Conservation (phyloP, 2,888 invertebrate species). For the Toxonevra muliebris region DNA sequence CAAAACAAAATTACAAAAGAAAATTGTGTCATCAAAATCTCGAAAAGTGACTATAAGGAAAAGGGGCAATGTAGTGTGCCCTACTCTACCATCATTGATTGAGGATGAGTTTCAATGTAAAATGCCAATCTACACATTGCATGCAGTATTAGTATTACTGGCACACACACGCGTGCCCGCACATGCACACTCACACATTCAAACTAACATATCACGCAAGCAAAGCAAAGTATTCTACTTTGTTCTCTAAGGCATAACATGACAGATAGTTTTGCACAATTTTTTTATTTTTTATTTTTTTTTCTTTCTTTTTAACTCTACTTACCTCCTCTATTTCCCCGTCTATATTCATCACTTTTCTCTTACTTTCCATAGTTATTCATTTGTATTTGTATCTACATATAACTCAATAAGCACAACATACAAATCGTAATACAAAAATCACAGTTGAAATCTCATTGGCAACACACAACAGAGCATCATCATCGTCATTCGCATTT, state of each 20-base stretch:
- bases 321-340: too few species aligned
- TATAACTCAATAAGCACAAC: neutral
- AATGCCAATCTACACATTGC: neutral
- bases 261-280: too few species aligned
- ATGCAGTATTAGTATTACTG: neutral
- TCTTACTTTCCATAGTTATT: too few species aligned
- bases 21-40: neutral
- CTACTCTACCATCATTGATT: neutral
- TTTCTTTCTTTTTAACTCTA: too few species aligned
- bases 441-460: conserved; percentile 7
- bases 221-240: too few species aligned
- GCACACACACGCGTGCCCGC: neutral
- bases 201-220: neutral
- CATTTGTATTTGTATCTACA: too few species aligned
- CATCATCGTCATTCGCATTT: too few species aligned
- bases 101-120: neutral
- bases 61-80: neutral
- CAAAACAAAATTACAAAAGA: too few species aligned
- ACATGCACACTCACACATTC: neutral
- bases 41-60: neutral
- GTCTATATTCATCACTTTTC: too few species aligned
- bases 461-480: neutral
- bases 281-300: too few species aligned
- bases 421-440: conserved; percentile 5
- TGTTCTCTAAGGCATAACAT: too few species aligned